A percentile compares a stretch with the other conserved stretches of the same genome.
These are phyloP conservation scores for Pimpla rufipes DNA, from an alignment of 2,888 invertebrate genomes.

Conservation along the genomic window DNA sequence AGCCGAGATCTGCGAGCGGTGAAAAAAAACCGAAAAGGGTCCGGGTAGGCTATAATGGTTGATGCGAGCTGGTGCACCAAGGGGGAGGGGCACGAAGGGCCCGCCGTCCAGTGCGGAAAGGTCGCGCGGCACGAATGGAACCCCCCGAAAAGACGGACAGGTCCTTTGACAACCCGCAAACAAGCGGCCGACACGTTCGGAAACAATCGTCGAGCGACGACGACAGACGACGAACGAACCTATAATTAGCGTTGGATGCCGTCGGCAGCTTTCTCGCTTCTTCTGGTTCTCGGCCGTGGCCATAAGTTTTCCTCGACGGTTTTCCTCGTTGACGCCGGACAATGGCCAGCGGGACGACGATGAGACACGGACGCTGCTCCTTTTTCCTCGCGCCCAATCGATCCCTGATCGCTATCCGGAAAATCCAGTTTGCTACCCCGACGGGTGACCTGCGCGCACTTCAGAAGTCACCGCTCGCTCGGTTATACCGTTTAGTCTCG, in stretches of 20 bases:
- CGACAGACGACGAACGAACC: conserved; percentile 73
- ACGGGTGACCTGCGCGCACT: conserved; percentile 57
- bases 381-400: conserved; percentile 21
- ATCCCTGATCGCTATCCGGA: conserved; percentile 67
- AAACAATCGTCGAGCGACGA: conserved; percentile 78
- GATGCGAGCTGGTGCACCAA: neutral
- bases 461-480: conserved; percentile 78
- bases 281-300: conserved; percentile 57
- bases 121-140: conserved; percentile 44
- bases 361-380: conserved; percentile 53
- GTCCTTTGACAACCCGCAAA: conserved; percentile 81
- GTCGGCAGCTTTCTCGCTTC: conserved; percentile 62
- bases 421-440: conserved; percentile 66
- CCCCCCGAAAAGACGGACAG: conserved; percentile 66
- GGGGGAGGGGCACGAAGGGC: neutral
- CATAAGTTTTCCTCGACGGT: conserved; percentile 74
- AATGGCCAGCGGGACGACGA: conserved; percentile 53
- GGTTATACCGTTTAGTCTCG: conserved; percentile 72
- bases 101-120: conserved; percentile 10
- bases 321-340: conserved; percentile 57
- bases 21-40: conserved; percentile 5
- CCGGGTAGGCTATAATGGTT: conserved; percentile 35
- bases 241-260: conserved; percentile 82
- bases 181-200: conserved; percentile 81
- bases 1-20: neutral